Evolutionary conservation across 2,113 vertebrate genomes (phyloP), one percentile per base, ranked within the genome.

Genomic region (Symphodus melops): DNA sequence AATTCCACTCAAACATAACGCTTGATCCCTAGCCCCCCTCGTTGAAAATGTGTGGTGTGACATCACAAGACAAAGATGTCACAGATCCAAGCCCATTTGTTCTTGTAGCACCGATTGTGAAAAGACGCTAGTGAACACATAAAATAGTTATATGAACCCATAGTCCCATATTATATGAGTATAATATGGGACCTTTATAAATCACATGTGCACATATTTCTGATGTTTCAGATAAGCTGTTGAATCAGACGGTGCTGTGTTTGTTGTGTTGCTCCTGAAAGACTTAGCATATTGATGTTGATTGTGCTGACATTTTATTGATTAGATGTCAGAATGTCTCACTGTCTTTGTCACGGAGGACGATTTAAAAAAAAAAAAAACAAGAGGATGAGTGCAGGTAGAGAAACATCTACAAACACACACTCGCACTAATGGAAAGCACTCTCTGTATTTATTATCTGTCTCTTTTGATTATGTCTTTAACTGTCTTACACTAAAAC

Each of bases 301-400:
- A 87, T 71, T 77, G 70, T 55, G 59, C 67, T 75, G 82, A 79
- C 87, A 83, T 68, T 64, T 86, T 82, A 82, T 89, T 77, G 76
- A 86, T 61, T 67, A 82, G 39, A 66, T 86, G 84, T 84, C 87
- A 86, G 51, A 20, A 36, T 68, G 71, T 70, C 68, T 86, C 36
- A 14, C 65, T 46, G 68, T 65, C 60, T 52, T 48, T 58, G 54
- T 75, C 41, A 65, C n/a, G 77, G 61, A 73, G 62, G 54, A 78
- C 17, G 54, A 72, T 62, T 36, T 67, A 68, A 86, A 84, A 84
- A 60, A 82, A 77, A 68, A 86, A 84, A 84, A 60, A 82, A 77
- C 70, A 69, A 33, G 41, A 73, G 66, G 64, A 85, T 63, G 54
- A 72, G 46, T 69, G 25, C 25, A 80, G 61, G 72, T 70, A 61